Conservation (phyloP, 2,113 vertebrate genomes). For the Columba livia region DNA sequence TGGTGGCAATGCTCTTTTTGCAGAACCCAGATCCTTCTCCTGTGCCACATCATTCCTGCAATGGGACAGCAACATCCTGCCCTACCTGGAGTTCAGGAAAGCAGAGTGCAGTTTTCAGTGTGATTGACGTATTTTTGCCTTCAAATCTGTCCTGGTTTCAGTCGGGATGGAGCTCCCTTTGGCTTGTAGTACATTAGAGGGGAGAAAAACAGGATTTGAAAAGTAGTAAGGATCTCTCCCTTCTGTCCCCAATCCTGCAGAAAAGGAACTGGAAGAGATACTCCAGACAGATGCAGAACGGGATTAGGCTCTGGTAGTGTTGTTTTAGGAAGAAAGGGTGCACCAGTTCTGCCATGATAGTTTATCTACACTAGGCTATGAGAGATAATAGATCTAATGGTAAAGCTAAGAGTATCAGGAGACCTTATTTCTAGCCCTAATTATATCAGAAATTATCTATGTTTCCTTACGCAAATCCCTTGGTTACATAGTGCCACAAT, state of each 20-base stretch:
- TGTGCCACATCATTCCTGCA: background rate
- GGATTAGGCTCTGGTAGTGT: background rate
- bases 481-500: background rate
- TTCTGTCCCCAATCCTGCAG: background rate
- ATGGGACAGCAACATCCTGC: background rate
- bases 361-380: background rate
- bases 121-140: background rate
- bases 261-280: background rate
- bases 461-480: slow-evolving; percentile 45
- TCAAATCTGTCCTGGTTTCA: background rate
- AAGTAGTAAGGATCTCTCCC: background rate
- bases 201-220: background rate
- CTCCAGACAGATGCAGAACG: background rate
- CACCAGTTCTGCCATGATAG: background rate
- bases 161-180: background rate
- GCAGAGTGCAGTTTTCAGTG: background rate
- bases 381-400: slow-evolving; percentile 7
- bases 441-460: slow-evolving; percentile 41
- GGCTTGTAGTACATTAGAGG: background rate
- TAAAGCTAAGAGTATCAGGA: slow-evolving; percentile 1
- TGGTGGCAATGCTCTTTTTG: background rate
- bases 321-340: background rate
- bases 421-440: slow-evolving; percentile 49
- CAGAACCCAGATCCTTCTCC: background rate
- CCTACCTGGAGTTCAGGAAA: background rate